A percentile compares a stretch with the other conserved stretches of the same genome.
Evolutionary conservation across 2,113 vertebrate species (phyloP).

Genomic region (Chinchilla lanigera): DNA sequence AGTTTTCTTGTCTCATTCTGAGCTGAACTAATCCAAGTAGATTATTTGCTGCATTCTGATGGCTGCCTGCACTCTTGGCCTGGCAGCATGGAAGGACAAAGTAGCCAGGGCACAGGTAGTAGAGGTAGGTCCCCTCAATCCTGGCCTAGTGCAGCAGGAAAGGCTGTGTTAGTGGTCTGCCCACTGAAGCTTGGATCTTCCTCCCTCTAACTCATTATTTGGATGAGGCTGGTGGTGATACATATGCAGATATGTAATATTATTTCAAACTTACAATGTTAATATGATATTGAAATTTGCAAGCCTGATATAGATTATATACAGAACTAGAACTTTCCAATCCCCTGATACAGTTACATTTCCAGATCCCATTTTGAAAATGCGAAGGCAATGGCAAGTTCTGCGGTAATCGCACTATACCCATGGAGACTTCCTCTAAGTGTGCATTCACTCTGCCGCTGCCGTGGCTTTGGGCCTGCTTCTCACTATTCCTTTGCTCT

Average conservation of each 20-base stretch:
- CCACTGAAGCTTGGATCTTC: not conserved
- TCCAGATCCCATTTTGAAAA: not conserved
- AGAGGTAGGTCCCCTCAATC: not conserved
- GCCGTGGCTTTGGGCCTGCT: not conserved
- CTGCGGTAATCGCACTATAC: not conserved
- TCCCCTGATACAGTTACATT: not conserved
- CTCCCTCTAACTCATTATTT: not conserved
- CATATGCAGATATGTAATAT: not conserved
- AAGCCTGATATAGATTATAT: not conserved
- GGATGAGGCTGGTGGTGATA: not conserved
- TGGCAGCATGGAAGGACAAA: not conserved
- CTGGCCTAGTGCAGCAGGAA: not conserved
- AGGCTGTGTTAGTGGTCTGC: not conserved
- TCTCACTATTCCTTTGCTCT: not conserved
- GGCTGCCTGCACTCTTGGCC: not conserved
- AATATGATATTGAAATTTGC: not conserved
- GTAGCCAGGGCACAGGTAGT: conserved; percentile 6
- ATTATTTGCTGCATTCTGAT: not conserved
- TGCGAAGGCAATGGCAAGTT: not conserved
- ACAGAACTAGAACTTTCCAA: not conserved
- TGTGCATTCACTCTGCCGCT: not conserved
- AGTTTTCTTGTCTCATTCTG: not conserved
- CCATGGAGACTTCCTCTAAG: not conserved
- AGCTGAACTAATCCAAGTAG: not conserved
- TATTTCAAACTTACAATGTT: not conserved